A percentile compares a stretch with the other conserved stretches of the same genome.
Conservation (phyloP, 2,797 vertebrate genomes). For the Sardinella longiceps region DNA sequence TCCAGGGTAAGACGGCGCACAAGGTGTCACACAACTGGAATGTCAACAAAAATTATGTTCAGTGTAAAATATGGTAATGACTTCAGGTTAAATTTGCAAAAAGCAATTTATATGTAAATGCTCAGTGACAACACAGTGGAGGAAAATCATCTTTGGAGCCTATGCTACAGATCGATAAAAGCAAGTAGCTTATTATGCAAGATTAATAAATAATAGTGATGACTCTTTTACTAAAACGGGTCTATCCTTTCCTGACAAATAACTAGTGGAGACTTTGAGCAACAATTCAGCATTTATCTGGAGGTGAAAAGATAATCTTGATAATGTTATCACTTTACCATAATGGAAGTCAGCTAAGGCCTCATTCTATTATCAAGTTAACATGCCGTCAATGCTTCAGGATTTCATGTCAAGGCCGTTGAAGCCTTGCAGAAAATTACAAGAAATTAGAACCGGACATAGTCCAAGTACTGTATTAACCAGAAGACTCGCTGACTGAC, state of each 20-base stretch:
- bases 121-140: conserved; percentile 67
- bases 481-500: not conserved
- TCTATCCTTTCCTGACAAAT: not conserved
- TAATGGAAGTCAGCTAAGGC: not conserved
- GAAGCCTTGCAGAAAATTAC: not conserved
- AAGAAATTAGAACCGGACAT: not conserved
- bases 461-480: not conserved
- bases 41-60: conserved; percentile 73
- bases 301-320: not conserved
- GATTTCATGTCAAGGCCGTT: not conserved
- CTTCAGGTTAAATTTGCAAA: conserved; percentile 77
- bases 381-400: not conserved
- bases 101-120: conserved; percentile 85
- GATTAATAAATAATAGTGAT: conserved; percentile 19
- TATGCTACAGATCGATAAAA: conserved; percentile 74
- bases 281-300: not conserved
- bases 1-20: conserved; percentile 32
- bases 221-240: not conserved
- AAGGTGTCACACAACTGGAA: conserved; percentile 40
- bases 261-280: not conserved
- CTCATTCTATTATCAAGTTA: not conserved
- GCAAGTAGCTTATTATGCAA: conserved; percentile 53
- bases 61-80: conserved; percentile 75
- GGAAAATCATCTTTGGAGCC: conserved; percentile 72
- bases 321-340: not conserved